Percentiles rank a stretch among this genome's conserved stretches.
These are phyloP conservation scores for Eupsilia transversa DNA, from an alignment of 2,888 invertebrate species.

Conservation along the genomic window DNA sequence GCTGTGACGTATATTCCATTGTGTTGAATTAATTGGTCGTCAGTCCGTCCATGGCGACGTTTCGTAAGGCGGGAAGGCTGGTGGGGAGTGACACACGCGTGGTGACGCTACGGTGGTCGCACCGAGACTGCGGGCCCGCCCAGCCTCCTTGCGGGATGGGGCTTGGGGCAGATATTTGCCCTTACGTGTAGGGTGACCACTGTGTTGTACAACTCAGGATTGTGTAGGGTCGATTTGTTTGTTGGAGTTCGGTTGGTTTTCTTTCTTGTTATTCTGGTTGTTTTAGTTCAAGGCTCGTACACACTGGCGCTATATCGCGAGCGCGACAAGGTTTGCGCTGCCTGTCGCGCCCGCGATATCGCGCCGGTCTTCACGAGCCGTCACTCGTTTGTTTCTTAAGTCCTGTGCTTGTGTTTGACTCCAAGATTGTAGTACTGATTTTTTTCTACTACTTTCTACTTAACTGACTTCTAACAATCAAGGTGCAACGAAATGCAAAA, in stretches of 20 bases:
- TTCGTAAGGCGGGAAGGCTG: conserved; percentile 74
- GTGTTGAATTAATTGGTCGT: conserved; percentile 77
- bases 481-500: background rate
- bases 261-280: background rate
- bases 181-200: conserved; percentile 58
- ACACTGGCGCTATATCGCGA: no score
- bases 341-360: no score
- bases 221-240: background rate
- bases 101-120: conserved; percentile 57
- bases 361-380: no score
- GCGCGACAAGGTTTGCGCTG: no score
- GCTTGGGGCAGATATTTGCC: conserved; percentile 71
- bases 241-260: background rate
- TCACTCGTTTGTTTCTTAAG: no score
- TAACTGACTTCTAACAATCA: background rate
- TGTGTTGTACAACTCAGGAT: background rate
- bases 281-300: no score
- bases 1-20: conserved; percentile 83
- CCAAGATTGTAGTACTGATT: background rate
- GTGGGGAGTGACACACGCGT: conserved; percentile 38
- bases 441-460: no score
- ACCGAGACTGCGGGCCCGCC: conserved; percentile 75
- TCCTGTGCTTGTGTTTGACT: background rate
- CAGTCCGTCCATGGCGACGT: conserved; percentile 66
- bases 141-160: conserved; percentile 70